phyloP scores from a whole-genome alignment of 2,113 vertebrate genomes.

The Leptosomus discolor region DNA sequence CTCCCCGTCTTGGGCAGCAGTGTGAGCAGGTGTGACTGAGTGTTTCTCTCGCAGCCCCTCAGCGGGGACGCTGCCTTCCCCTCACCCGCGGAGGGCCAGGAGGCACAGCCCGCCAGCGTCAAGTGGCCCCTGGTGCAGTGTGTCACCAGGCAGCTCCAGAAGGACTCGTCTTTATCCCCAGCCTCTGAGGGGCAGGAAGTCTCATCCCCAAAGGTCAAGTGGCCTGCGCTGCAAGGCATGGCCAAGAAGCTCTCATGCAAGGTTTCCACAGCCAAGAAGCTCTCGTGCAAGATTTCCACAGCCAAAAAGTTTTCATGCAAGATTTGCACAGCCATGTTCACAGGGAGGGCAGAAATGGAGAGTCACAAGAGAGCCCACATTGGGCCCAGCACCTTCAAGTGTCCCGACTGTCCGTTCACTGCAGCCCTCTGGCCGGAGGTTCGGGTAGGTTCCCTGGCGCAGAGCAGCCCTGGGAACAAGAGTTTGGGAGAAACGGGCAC shows the following conservation, averaged over 20 bases:
- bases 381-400: conserved; percentile 90
- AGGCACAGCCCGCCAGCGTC: conserved; percentile 23
- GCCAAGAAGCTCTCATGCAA: conserved; percentile 63
- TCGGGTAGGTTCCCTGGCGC: conserved; percentile 73
- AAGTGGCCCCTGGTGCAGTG: conserved; percentile 74
- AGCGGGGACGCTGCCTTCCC: conserved; percentile 80
- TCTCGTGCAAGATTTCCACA: conserved; percentile 54
- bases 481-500: fast-evolving
- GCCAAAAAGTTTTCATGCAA: conserved; percentile 94
- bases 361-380: conserved; percentile 96
- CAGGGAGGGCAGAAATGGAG: conserved; percentile 95
- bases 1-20: fast-evolving
- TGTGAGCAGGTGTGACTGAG: neutral
- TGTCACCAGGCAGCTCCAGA: conserved; percentile 48
- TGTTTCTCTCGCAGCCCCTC: conserved; percentile 65
- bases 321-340: conserved; percentile 91
- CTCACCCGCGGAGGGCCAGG: conserved; percentile 57
- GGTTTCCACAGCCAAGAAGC: conserved; percentile 41
- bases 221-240: conserved; percentile 20
- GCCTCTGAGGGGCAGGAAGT: conserved; percentile 42
- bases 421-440: conserved; percentile 89
- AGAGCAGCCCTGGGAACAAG: neutral
- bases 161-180: conserved; percentile 34
- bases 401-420: conserved; percentile 90
- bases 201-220: conserved; percentile 30